Percentiles rank a stretch among this genome's conserved stretches.
These are phyloP conservation scores for Himalopsyche phryganea DNA, from an alignment of 1,140 invertebrate genomes.

Conservation along the genomic window DNA sequence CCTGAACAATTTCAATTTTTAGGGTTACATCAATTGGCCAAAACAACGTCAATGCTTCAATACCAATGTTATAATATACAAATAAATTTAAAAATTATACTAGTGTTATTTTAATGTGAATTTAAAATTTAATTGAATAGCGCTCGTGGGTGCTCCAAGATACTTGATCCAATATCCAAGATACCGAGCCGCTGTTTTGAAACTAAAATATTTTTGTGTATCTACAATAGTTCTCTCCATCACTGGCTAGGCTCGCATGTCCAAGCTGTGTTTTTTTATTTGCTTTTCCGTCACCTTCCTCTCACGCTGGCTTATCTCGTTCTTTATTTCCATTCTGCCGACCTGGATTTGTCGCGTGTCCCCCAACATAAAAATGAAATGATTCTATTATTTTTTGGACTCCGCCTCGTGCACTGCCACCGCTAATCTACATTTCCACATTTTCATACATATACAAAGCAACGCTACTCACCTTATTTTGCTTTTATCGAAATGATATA, in stretches of 20 bases:
- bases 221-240: too few relatives aligned
- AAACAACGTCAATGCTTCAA: too few relatives aligned
- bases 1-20: too few relatives aligned
- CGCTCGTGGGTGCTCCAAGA: too few relatives aligned
- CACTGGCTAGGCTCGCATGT: slow-evolving; percentile 2
- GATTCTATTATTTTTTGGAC: slow-evolving; percentile 8
- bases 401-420: not conserved
- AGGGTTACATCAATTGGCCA: too few relatives aligned
- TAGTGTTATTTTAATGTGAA: too few relatives aligned
- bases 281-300: not conserved
- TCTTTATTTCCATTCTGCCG: not conserved
- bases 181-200: too few relatives aligned
- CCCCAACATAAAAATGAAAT: slow-evolving; percentile 13
- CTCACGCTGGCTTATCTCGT: slow-evolving; percentile 3
- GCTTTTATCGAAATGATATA: slow-evolving; percentile 22
- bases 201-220: too few relatives aligned
- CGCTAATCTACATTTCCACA: slow-evolving; percentile 9
- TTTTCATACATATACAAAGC: not conserved
- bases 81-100: too few relatives aligned
- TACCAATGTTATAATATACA: too few relatives aligned
- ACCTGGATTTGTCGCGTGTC: slow-evolving; percentile 15
- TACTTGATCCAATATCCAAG: too few relatives aligned
- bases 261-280: slow-evolving; percentile 7
- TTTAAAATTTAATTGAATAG: too few relatives aligned
- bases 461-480: not conserved